Evolutionary conservation across 2,113 vertebrate species (phyloP).

Genomic region (Sphyrna mokarran): DNA sequence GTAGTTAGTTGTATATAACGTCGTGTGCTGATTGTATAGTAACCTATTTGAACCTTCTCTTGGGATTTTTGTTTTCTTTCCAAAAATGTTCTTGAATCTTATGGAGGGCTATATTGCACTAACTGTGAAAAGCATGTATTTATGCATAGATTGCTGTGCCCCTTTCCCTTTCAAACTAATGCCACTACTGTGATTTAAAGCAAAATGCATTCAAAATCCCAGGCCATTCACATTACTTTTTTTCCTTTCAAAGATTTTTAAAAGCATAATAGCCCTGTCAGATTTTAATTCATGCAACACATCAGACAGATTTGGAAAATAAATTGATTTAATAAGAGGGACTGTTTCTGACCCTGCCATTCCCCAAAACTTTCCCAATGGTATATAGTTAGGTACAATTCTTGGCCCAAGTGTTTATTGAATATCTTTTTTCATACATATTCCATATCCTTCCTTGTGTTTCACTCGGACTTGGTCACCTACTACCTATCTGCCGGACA

Average conservation of each 20-base stretch:
- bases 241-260: constrained; percentile 9
- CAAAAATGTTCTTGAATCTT: constrained; percentile 17
- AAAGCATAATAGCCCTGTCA: background rate
- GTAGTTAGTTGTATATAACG: constrained; percentile 35
- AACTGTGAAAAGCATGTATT: constrained; percentile 36
- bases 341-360: background rate
- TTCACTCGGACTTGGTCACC: background rate
- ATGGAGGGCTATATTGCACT: constrained; percentile 23
- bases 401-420: constrained; percentile 17
- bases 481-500: constrained; percentile 14
- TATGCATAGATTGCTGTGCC: constrained; percentile 10
- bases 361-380: too few species aligned
- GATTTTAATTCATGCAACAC: background rate
- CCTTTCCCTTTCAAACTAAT: background rate
- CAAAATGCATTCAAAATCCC: background rate
- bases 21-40: constrained; percentile 35
- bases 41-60: constrained; percentile 19
- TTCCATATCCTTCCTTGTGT: background rate
- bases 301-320: background rate
- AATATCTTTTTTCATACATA: constrained; percentile 2
- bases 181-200: background rate
- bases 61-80: background rate
- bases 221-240: background rate
- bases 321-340: background rate
- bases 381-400: constrained; percentile 4